A percentile compares a stretch with the other conserved stretches of the same genome.
These are phyloP conservation scores for Dipodomys stephensi DNA, from an alignment of 2,113 vertebrate species.

Conservation along the genomic window DNA sequence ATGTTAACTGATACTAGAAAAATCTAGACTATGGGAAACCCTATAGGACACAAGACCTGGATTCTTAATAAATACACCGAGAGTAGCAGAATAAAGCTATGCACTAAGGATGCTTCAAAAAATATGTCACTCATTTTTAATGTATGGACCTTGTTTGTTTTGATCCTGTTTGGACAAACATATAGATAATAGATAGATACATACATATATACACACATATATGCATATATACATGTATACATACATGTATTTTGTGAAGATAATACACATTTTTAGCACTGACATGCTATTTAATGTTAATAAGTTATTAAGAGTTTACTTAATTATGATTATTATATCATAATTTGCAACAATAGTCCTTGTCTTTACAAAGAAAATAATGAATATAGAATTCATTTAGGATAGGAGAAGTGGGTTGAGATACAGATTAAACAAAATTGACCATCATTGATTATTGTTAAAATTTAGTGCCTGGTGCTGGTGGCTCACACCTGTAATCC, in stretches of 20 bases:
- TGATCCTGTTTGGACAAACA: conserved; percentile 14
- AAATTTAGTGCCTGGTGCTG: neutral
- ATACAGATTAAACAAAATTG: neutral
- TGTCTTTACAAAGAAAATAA: conserved; percentile 3
- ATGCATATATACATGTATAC: too few relatives aligned
- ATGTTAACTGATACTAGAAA: conserved; percentile 6
- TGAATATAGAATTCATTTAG: neutral
- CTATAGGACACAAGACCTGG: neutral
- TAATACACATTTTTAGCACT: neutral
- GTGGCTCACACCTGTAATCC: too few relatives aligned
- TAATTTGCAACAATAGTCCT: neutral
- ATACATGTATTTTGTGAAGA: neutral
- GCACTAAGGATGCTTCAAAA: neutral
- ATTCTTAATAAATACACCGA: neutral
- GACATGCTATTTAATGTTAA: neutral
- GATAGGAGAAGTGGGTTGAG: neutral
- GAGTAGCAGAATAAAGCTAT: neutral
- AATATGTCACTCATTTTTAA: neutral
- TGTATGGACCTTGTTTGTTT: neutral
- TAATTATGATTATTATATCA: neutral
- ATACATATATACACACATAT: too few relatives aligned
- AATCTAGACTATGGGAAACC: neutral
- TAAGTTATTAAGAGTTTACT: neutral
- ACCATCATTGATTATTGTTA: neutral
- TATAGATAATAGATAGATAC: too few relatives aligned